Evolutionary conservation across 2,113 vertebrate species (phyloP), one percentile per base, ranked within the genome.

Genomic region (Ochotona curzoniae): DNA sequence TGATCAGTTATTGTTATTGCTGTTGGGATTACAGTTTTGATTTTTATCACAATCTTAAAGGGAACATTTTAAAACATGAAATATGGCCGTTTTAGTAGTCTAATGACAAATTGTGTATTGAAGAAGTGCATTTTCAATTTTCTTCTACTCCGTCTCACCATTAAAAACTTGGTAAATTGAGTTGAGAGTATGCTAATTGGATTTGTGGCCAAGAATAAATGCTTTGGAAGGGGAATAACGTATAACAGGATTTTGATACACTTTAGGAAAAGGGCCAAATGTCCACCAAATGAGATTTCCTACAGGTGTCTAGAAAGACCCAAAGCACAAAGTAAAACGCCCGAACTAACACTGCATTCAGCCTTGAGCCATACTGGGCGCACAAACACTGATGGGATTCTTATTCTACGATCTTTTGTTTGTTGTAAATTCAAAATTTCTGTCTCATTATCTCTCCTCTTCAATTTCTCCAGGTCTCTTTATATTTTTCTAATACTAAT

Each of bases 131-230:
- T 86, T 93, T 95, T 79, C 83, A 74, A 79, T 73, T 67, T 78
- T 44, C 54, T 57, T 92, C 57, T 82, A 89, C n/a, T 83, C 79
- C 84, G 61, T 78, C 21, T 93, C 64, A 60, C 49, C 89, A 82
- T 92, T 95, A 95, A 95, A 90, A 82, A 87, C 75, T 93, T 81
- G 67, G 57, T 81, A 94, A 96, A 96, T 91, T 74, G 93, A 96
- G 63, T 89, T 96, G 91, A 91, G 38, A 93, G 44, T 81, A 75
- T 92, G 67, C 73, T 97, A 96, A 96, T 95, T 97, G 91, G 63
- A 96, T 97, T 87, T 96, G 67, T 38, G 44, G 76, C 75, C 91
- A 93, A 91, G 80, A 93, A 93, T 87, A 96, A 93, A 91, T 94
- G 63, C 81, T 91, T 96, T 89, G 89, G 66, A 63, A 87, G 80